Conservation (phyloP, 2,797 vertebrate species). For the Buceros bicornis region DNA sequence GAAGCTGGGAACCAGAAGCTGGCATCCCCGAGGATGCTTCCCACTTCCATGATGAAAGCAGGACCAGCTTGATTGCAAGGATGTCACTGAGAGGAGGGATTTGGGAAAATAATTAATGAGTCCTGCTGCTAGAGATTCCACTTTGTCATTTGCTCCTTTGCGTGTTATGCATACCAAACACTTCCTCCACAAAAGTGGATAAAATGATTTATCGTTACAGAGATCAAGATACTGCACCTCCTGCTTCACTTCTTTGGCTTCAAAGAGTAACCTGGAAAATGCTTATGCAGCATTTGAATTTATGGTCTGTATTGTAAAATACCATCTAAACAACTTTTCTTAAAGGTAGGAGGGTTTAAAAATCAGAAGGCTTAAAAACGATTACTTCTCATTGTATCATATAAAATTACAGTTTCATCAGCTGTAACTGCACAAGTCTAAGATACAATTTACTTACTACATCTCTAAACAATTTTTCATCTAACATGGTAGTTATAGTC, state of each 20-base stretch:
- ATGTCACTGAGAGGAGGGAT: not conserved
- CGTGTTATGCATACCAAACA: not conserved
- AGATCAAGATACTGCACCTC: not conserved
- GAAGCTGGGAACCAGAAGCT: not conserved
- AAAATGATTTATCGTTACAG: not conserved
- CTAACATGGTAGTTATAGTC: constrained; percentile 40
- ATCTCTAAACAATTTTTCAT: constrained; percentile 22
- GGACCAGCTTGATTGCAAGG: not conserved
- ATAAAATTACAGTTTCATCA: not conserved
- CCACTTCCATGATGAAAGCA: not conserved
- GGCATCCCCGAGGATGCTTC: not conserved
- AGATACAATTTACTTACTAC: constrained; percentile 17
- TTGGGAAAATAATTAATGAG: not conserved
- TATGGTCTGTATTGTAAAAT: not conserved
- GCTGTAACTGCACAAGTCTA: not conserved
- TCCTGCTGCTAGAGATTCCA: not conserved
- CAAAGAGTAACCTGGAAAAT: not conserved
- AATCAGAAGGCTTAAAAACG: not conserved
- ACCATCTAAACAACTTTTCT: not conserved
- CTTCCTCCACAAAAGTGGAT: not conserved
- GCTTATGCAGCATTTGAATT: not conserved
- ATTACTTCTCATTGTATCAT: not conserved
- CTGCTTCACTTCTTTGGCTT: not conserved
- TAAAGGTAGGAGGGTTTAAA: not conserved
- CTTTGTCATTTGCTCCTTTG: not conserved